Conservation (phyloP, 2,113 vertebrate genomes). For the Ptilonorhynchus violaceus region DNA sequence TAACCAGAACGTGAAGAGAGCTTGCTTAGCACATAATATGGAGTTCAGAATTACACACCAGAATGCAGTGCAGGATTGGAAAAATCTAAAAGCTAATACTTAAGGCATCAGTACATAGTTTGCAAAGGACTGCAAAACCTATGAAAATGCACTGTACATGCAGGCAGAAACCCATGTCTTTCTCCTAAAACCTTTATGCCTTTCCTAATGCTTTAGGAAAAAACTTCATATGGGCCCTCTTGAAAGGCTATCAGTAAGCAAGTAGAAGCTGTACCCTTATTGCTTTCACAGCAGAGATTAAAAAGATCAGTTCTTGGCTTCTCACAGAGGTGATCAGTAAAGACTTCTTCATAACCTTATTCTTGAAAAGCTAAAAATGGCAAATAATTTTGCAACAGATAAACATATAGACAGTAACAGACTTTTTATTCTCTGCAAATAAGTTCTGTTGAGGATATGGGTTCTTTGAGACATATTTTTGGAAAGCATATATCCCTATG, state of each 20-base stretch:
- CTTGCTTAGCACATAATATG: too few species aligned
- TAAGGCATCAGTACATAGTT: not conserved
- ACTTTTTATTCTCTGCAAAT: not conserved
- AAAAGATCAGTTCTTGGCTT: not conserved
- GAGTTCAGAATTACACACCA: too few species aligned
- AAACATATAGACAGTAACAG: not conserved
- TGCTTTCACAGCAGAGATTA: not conserved
- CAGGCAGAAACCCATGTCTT: not conserved
- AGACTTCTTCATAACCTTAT: not conserved
- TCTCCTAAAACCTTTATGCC: not conserved
- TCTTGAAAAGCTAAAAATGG: not conserved
- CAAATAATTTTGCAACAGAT: not conserved
- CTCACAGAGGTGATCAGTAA: not conserved
- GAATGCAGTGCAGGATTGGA: too few species aligned
- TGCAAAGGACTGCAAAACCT: not conserved
- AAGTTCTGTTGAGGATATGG: not conserved
- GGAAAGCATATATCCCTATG: not conserved
- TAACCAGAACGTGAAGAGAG: too few species aligned
- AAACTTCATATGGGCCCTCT: accelerated
- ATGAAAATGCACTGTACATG: not conserved
- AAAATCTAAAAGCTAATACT: too few species aligned
- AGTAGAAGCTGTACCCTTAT: not conserved
- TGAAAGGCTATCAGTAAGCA: not conserved
- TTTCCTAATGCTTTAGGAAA: not conserved
- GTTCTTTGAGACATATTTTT: not conserved